phyloP scores from a whole-genome alignment of 2,888 invertebrate species.

The Fabriciana adippe region DNA sequence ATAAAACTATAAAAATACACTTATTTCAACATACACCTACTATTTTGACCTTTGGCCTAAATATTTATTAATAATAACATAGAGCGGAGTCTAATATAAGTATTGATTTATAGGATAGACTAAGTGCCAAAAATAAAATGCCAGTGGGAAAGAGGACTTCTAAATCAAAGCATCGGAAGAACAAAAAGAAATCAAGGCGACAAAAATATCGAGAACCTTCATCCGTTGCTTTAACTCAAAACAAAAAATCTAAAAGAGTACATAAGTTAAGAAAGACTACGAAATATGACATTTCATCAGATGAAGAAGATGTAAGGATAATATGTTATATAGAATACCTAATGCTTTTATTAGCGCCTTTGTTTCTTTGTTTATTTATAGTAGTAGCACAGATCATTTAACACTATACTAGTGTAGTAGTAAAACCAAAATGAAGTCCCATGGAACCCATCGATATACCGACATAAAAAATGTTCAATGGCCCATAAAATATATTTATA shows the following conservation, averaged over 20 bases:
- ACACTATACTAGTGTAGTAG: no score
- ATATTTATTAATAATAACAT: no score
- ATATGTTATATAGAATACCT: not conserved
- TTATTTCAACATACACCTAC: no score
- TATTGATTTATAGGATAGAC: not conserved
- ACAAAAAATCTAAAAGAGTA: slow-evolving; percentile 7
- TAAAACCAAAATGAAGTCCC: no score
- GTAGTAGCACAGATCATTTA: no score
- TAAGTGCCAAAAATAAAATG: slow-evolving; percentile 1
- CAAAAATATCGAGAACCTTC: slow-evolving; percentile 3
- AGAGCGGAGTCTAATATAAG: not conserved
- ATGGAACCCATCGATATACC: no score
- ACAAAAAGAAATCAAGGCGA: not conserved
- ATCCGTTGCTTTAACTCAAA: not conserved
- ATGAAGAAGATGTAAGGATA: not conserved
- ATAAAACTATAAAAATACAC: no score
- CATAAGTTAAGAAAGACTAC: not conserved
- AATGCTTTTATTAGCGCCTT: no score
- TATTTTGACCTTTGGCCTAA: no score
- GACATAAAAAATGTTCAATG: no score
- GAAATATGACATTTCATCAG: not conserved
- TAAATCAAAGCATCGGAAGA: not conserved
- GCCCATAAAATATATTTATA: no score
- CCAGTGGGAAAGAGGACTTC: not conserved
- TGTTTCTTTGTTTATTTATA: no score